A percentile compares a stretch with the other conserved stretches of the same genome.
Evolutionary conservation across 2,113 vertebrate genomes (phyloP).

Genomic region (Macquaria australasica): DNA sequence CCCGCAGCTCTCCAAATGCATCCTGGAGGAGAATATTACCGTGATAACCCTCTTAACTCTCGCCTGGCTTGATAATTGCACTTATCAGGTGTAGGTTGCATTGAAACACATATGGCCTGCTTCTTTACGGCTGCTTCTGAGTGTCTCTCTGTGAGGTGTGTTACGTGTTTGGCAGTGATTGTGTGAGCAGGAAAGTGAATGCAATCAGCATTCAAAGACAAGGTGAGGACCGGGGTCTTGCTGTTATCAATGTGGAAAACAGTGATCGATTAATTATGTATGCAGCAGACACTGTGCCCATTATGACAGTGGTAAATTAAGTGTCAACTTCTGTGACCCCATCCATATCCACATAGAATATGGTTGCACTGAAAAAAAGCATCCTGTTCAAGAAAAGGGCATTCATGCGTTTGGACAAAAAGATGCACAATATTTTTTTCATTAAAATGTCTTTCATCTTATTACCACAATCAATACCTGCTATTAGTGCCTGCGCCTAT

Average conservation of each 20-base stretch:
- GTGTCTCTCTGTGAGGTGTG: not conserved
- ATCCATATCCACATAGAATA: conserved; percentile 38
- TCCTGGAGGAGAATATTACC: not conserved
- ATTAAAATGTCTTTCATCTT: conserved; percentile 48
- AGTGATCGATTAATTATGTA: conserved; percentile 77
- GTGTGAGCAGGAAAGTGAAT: conserved; percentile 38
- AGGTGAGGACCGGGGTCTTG: conserved; percentile 49
- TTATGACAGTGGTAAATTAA: conserved; percentile 71
- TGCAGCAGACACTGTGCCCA: conserved; percentile 67
- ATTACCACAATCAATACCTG: conserved; percentile 16
- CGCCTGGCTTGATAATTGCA: not conserved
- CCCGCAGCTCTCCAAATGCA: not conserved
- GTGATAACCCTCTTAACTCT: conserved; percentile 14
- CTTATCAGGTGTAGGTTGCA: conserved; percentile 2
- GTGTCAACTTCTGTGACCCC: conserved; percentile 65
- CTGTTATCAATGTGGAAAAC: conserved; percentile 63
- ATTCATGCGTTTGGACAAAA: conserved; percentile 50
- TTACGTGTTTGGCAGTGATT: conserved; percentile 15
- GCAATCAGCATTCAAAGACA: conserved; percentile 49
- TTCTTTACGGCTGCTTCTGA: not conserved
- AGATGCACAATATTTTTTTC: conserved; percentile 25
- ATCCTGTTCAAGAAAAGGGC: conserved; percentile 45
- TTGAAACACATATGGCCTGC: not conserved
- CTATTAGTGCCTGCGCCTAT: not conserved
- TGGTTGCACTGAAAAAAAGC: conserved; percentile 32